Conservation (phyloP, 2,888 invertebrate species). For the Endotricha flammealis region DNA sequence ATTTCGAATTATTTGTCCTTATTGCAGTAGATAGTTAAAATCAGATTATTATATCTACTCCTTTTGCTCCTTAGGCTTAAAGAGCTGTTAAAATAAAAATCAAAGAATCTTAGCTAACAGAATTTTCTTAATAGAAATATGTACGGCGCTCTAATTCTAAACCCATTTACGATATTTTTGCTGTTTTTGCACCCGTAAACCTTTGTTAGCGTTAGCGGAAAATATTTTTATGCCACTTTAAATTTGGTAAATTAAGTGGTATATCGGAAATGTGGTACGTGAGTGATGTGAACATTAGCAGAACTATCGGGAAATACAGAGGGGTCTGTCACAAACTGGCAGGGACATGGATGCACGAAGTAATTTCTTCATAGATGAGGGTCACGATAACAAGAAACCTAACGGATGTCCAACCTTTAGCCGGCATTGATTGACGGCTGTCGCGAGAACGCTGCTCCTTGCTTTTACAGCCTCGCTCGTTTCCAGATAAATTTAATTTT, state of each 20-base stretch:
- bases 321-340: constrained; percentile 40
- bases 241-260: constrained; percentile 11
- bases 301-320: constrained; percentile 36
- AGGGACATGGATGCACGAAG: constrained; percentile 50
- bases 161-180: background rate
- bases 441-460: constrained; percentile 27
- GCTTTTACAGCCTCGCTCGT: constrained; percentile 21
- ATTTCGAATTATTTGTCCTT: too few relatives aligned
- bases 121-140: constrained; percentile 5
- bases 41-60: too few relatives aligned
- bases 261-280: constrained; percentile 22
- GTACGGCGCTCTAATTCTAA: background rate
- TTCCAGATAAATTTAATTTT: constrained; percentile 20
- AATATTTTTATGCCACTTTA: constrained; percentile 10
- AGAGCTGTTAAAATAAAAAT: too few relatives aligned
- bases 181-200: background rate
- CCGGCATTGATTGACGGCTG: constrained; percentile 52
- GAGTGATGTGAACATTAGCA: constrained; percentile 33
- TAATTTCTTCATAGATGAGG: constrained; percentile 64
- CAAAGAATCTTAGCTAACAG: too few relatives aligned
- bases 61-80: too few relatives aligned
- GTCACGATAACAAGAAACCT: constrained; percentile 58
- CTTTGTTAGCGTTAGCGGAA: background rate
- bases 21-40: too few relatives aligned
- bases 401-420: constrained; percentile 51